A percentile compares a stretch with the other conserved stretches of the same genome.
Evolutionary conservation across 2,113 vertebrate genomes (phyloP).

Genomic region (Tenebrosternarchus preto): DNA sequence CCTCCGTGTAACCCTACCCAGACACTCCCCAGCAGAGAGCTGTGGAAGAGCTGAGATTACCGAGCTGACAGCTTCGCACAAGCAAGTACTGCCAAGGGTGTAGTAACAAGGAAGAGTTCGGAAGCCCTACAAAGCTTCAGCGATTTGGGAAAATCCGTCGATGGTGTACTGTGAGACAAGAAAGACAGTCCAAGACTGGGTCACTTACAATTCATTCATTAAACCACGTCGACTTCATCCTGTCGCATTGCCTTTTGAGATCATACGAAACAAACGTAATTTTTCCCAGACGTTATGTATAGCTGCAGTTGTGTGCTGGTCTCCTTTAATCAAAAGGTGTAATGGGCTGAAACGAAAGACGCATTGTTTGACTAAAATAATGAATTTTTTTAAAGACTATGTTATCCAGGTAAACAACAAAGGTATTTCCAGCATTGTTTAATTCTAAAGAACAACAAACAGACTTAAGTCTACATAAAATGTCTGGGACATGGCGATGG

Average conservation of each 20-base stretch:
- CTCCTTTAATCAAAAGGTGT: slow-evolving; percentile 18
- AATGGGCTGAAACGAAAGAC: background rate
- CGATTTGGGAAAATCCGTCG: background rate
- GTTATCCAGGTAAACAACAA: background rate
- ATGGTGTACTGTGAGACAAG: background rate
- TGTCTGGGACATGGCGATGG: background rate
- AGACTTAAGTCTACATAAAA: background rate
- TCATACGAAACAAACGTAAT: too few species aligned
- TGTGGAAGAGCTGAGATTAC: background rate
- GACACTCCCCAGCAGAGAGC: too few species aligned
- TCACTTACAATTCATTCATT: too few species aligned
- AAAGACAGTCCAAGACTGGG: background rate
- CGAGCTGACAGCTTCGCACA: background rate
- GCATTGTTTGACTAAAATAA: too few species aligned
- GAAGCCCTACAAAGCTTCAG: background rate
- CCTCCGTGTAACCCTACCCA: too few species aligned
- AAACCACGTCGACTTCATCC: slow-evolving; percentile 29
- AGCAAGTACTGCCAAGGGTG: background rate
- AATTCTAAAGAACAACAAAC: background rate
- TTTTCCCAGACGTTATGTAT: too few species aligned
- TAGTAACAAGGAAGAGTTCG: background rate
- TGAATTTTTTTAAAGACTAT: background rate
- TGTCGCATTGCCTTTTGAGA: too few species aligned
- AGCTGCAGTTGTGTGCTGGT: background rate
- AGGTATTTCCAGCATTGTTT: background rate